These are phyloP conservation scores for Atta cephalotes DNA, from an alignment of 1,140 invertebrate species.

Conservation along the genomic window DNA sequence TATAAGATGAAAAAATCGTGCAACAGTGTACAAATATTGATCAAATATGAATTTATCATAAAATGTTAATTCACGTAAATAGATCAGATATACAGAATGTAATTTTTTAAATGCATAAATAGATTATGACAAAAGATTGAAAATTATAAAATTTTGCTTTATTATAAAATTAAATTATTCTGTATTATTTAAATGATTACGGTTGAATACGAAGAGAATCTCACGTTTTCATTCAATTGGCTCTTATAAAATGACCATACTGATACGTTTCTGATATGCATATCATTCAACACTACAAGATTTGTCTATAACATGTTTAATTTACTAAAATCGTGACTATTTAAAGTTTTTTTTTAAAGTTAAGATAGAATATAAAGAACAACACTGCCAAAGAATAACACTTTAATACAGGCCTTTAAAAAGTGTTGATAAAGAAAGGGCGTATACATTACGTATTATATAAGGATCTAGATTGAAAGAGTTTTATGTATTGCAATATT, in stretches of 20 bases:
- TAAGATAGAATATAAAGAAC: constrained; percentile 46
- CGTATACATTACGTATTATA: background rate
- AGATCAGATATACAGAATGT: background rate
- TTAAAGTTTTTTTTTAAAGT: constrained; percentile 37
- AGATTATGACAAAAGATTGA: constrained; percentile 3
- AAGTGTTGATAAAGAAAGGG: constrained; percentile 39
- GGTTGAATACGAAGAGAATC: background rate
- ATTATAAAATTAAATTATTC: background rate
- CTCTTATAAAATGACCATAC: background rate
- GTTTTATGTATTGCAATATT: background rate
- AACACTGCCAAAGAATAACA: constrained; percentile 83
- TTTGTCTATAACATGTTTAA: constrained; percentile 56
- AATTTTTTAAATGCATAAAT: constrained; percentile 3
- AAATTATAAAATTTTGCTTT: background rate
- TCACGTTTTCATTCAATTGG: constrained; percentile 8
- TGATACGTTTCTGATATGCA: constrained; percentile 4
- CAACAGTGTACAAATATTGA: constrained; percentile 31
- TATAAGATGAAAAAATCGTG: background rate
- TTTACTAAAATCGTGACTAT: constrained; percentile 40
- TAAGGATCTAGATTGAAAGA: constrained; percentile 18
- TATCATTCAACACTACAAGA: background rate
- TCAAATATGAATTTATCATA: constrained; percentile 22
- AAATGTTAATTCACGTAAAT: constrained; percentile 16
- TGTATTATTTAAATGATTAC: background rate
- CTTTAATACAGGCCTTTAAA: constrained; percentile 74